phyloP scores from a whole-genome alignment of 2,888 invertebrate species.

The Athalia cordata region DNA sequence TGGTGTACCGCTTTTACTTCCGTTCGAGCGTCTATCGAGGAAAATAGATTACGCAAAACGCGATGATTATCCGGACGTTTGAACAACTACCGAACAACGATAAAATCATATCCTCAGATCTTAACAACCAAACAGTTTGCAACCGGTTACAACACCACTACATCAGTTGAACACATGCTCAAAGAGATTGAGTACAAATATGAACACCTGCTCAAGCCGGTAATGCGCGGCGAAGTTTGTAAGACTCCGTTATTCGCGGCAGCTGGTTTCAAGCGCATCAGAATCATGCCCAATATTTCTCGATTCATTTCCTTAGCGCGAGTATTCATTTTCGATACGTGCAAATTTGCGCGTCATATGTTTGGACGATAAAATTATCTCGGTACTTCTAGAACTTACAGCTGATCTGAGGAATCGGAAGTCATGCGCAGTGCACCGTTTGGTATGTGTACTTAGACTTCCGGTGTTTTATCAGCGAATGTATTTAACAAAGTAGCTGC shows the following conservation, averaged over 20 bases:
- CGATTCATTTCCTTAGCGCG: too few species aligned
- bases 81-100: neutral
- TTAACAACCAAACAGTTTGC: neutral
- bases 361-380: too few species aligned
- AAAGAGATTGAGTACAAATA: neutral
- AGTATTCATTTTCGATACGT: too few species aligned
- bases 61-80: neutral
- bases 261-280: neutral
- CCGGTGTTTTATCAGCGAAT: constrained; percentile 19
- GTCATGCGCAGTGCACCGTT: constrained; percentile 23
- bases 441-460: constrained; percentile 19
- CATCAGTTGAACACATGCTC: constrained; percentile 15
- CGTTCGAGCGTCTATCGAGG: neutral
- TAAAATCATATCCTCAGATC: neutral
- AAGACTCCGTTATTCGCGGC: constrained; percentile 33
- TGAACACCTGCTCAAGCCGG: constrained; percentile 5
- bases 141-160: neutral
- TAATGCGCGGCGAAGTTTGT: neutral
- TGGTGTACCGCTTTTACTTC: constrained; percentile 14
- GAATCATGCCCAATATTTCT: too few species aligned
- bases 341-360: too few species aligned
- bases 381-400: neutral
- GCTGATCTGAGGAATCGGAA: constrained; percentile 9
- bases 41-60: neutral
- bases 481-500: neutral